Evolutionary conservation across 2,888 invertebrate species (phyloP).

Genomic region (Dryocosmus kuriphilus): DNA sequence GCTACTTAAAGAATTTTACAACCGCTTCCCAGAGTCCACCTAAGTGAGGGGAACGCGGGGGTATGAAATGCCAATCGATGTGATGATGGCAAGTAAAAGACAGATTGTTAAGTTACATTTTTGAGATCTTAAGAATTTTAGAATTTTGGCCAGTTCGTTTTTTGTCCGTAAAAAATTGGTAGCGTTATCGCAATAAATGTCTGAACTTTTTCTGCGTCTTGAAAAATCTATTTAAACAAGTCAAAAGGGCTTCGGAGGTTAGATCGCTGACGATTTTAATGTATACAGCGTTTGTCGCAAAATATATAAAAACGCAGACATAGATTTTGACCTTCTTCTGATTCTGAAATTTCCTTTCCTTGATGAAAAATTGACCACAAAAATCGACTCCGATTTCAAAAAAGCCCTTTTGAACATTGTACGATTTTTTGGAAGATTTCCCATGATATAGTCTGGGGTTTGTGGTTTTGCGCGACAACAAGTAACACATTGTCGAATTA

Average conservation of each 20-base stretch:
- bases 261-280: too few species aligned
- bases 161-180: conserved; percentile 7
- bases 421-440: too few species aligned
- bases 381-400: too few species aligned
- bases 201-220: background rate
- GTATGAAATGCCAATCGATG: background rate
- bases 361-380: too few species aligned
- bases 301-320: too few species aligned
- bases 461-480: too few species aligned
- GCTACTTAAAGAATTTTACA: background rate
- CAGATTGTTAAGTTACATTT: background rate
- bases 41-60: background rate
- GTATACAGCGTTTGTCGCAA: too few species aligned
- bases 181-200: background rate
- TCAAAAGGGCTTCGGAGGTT: background rate
- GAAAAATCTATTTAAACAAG: background rate
- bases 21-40: background rate
- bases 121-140: background rate
- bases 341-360: too few species aligned
- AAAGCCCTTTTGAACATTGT: too few species aligned
- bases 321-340: too few species aligned
- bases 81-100: background rate
- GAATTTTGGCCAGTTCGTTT: background rate
- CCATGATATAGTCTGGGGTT: too few species aligned
- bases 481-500: too few species aligned